Evolutionary conservation across 2,113 vertebrate genomes (phyloP), one percentile per base, ranked within the genome.

Genomic region (Panurus biarmicus): DNA sequence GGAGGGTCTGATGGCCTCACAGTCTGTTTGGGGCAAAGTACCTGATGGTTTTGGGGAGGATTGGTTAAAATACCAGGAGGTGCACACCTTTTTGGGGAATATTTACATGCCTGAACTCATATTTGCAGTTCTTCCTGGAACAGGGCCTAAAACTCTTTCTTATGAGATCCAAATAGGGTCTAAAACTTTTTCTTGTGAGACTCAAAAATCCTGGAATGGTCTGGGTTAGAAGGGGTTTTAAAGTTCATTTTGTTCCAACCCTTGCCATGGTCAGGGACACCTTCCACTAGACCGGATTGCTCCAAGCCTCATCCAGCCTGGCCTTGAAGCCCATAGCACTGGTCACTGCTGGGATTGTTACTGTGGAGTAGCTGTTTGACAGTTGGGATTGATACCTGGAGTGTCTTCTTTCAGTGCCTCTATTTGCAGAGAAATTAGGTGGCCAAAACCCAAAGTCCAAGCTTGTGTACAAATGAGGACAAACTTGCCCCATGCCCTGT

Each of bases 181-280:
- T 61, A 31, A 44, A 61, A 14, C 12, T 65, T 7, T 0, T 51
- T 31, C 8, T 57, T 48, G 36, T 20, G 36, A 35, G 25, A 22
- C 48, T 18, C 19, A 14, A 21, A 66, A 66, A 29, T 66, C 19
- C 44, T 73, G 22, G 14, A 38, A 17, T 29, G 23, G 23, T 58
- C 5, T 60, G 53, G 23, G 2, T 74, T 45, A 7, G n/a, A 21
- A 53, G 28, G 38, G 28, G 13, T 67, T 73, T 60, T 45, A 40
- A 60, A 60, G 6, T 13, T 38, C 1, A 1, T 16, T 10, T 33
- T 23, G 1, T 45, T 58, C 36, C 26, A 38, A 0, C 12, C 15
- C 28, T 19, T 60, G 20, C 45, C 11, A 2, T 8, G 16, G 38
- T 13, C 44, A 58, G 51, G 44, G 36, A 21, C 38, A 28, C 19